phyloP scores from a whole-genome alignment of 2,888 invertebrate genomes.

The Dasypogon diadema region DNA sequence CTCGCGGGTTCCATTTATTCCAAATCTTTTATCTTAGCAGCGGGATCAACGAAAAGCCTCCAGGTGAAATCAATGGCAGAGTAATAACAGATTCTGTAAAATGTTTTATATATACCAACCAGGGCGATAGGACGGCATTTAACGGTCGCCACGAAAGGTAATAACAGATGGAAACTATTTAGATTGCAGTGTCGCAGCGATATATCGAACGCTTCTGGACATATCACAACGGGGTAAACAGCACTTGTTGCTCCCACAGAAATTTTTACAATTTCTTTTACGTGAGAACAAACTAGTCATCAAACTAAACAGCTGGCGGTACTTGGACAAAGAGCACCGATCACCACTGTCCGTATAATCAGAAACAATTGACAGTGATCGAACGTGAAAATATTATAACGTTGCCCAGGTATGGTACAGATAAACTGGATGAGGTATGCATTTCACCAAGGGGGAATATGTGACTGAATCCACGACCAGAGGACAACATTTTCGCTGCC shows the following conservation, averaged over 20 bases:
- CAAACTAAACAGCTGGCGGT: not conserved
- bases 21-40: not conserved
- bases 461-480: not conserved
- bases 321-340: not conserved
- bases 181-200: not conserved
- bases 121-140: not conserved
- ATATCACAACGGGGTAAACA: constrained; percentile 3
- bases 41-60: not conserved
- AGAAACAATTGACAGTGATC: constrained; percentile 4
- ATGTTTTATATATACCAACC: not conserved
- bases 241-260: not conserved
- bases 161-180: not conserved
- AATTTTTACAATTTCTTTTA: constrained; percentile 1
- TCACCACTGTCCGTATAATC: not conserved
- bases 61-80: not conserved
- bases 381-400: constrained; percentile 6
- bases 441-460: not conserved
- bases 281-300: constrained; percentile 1
- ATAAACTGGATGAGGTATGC: not conserved
- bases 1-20: not conserved
- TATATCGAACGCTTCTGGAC: not conserved
- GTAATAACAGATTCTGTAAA: not conserved
- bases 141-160: not conserved
- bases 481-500: not conserved
- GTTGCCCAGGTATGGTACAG: not conserved